Evolutionary conservation across 2,888 invertebrate species (phyloP), one percentile per base, ranked within the genome.

Genomic region (Lepidochitona cinerea): DNA sequence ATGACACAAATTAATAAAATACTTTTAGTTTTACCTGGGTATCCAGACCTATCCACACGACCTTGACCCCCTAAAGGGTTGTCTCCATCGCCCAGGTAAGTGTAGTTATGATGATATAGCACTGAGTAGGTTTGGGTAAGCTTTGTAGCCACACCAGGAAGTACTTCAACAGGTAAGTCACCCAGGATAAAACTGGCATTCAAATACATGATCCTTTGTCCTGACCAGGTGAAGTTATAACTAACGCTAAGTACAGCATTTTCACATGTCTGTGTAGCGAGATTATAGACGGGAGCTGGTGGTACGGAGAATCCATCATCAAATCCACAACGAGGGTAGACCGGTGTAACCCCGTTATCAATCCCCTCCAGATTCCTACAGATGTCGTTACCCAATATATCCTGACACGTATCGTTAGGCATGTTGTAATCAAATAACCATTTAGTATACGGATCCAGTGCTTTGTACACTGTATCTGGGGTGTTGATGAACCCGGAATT

Each of bases 211-310:
- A 88, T 81, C n/a, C 73, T 76, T 33, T 75, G 75, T 4, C 83
- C 87, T 2, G 74, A 75, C 88, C 88, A 89, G 6, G 78, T 80
- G 70, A 89, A 83, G 6, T 79, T 81, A 69, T 89, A 89, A 6
- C 79, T 75, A 0, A 89, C 87, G 54, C 85, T 83, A 18, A 89
- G 72, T 0, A 89, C 88, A 23, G 81, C 82, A 77, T 89, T 86
- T 3, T 74, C 26, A 73, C 89, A 89, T 4, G 73, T 68, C 1
- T 18, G 32, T 0, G 54, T 37, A 14, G 54, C 54, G 0, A 66
- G 68, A 18, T 74, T 69, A 35, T 76, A 69, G 1, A 64, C 52
- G 0, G 87, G 87, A 3, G 68, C 53, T 5, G 78, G 77, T 0
- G 87, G 84, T 12, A 68, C 52, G 0, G 79, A 81, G 37, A 67